A percentile compares a stretch with the other conserved stretches of the same genome.
Conservation (phyloP, 1,140 invertebrate species). For the Propsilocerus akamusi region DNA sequence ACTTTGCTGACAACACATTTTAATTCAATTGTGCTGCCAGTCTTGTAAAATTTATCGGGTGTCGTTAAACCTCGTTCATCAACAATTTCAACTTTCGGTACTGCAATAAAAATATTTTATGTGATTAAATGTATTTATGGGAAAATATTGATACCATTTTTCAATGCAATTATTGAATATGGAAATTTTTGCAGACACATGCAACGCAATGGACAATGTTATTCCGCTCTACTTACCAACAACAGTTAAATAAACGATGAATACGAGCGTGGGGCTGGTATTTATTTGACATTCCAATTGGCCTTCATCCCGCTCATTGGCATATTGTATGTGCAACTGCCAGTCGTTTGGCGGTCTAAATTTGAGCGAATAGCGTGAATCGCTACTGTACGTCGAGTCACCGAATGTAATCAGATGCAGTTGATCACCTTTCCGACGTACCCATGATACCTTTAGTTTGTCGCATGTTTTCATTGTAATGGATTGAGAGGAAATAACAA, state of each 20-base stretch:
- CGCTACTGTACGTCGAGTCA: constrained; percentile 58
- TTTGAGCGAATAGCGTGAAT: constrained; percentile 50
- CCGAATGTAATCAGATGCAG: constrained; percentile 58
- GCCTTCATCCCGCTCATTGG: constrained; percentile 53
- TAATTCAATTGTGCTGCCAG: constrained; percentile 68
- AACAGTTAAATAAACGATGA: constrained; percentile 48
- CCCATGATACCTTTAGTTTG: constrained; percentile 72
- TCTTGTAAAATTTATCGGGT: constrained; percentile 70
- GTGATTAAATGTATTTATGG: too few relatives aligned
- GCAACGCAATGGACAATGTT: too few relatives aligned
- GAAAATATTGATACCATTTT: too few relatives aligned
- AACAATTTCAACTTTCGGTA: constrained; percentile 65
- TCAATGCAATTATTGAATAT: too few relatives aligned
- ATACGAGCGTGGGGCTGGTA: constrained; percentile 52
- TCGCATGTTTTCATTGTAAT: too few relatives aligned
- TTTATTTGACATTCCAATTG: constrained; percentile 65
- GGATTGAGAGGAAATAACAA: too few relatives aligned
- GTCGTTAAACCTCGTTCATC: constrained; percentile 58
- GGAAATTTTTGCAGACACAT: too few relatives aligned
- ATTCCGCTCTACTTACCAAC: constrained; percentile 58
- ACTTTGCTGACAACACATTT: constrained; percentile 68
- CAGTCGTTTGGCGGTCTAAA: constrained; percentile 61
- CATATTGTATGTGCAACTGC: constrained; percentile 51
- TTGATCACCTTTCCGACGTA: constrained; percentile 47
- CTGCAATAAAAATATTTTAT: too few relatives aligned